Evolutionary conservation across 2,888 invertebrate species (phyloP).

Genomic region (Hoplodrina ambigua): DNA sequence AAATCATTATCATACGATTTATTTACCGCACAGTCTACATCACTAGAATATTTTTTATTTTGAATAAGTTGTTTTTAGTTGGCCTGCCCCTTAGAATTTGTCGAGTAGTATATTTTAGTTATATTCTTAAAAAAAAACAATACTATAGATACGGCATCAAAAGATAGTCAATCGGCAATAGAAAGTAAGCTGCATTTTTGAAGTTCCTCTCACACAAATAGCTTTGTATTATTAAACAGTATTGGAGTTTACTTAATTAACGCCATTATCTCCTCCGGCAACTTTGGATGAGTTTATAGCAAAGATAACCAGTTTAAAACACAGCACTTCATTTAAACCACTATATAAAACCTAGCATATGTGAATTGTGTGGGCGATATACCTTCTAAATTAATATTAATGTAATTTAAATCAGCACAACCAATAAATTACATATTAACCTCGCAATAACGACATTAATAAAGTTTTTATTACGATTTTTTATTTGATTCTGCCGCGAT

Average conservation of each 20-base stretch:
- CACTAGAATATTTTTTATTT: too few species aligned
- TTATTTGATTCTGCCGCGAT: slow-evolving; percentile 27
- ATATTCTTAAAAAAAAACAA: too few species aligned
- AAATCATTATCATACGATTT: too few species aligned
- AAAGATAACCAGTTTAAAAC: slow-evolving; percentile 56
- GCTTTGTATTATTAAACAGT: slow-evolving; percentile 74
- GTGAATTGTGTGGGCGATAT: slow-evolving; percentile 47
- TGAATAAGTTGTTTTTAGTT: too few species aligned
- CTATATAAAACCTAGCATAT: slow-evolving; percentile 35
- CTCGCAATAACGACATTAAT: slow-evolving; percentile 18
- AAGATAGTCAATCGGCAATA: slow-evolving; percentile 5
- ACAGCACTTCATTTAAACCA: slow-evolving; percentile 35
- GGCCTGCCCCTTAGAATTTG: too few species aligned
- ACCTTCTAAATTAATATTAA: slow-evolving; percentile 44
- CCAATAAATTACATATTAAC: slow-evolving; percentile 38
- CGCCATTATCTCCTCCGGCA: slow-evolving; percentile 78
- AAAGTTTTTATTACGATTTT: slow-evolving; percentile 35
- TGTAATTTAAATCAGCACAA: slow-evolving; percentile 48
- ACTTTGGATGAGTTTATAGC: slow-evolving; percentile 54
- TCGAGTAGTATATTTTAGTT: too few species aligned
- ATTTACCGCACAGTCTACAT: too few species aligned
- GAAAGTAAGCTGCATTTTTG: slow-evolving; percentile 39
- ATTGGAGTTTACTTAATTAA: slow-evolving; percentile 82
- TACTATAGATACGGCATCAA: not conserved
- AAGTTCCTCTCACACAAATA: slow-evolving; percentile 60